These are phyloP conservation scores for Morpho helenor DNA, from an alignment of 2,888 invertebrate genomes.

Conservation along the genomic window DNA sequence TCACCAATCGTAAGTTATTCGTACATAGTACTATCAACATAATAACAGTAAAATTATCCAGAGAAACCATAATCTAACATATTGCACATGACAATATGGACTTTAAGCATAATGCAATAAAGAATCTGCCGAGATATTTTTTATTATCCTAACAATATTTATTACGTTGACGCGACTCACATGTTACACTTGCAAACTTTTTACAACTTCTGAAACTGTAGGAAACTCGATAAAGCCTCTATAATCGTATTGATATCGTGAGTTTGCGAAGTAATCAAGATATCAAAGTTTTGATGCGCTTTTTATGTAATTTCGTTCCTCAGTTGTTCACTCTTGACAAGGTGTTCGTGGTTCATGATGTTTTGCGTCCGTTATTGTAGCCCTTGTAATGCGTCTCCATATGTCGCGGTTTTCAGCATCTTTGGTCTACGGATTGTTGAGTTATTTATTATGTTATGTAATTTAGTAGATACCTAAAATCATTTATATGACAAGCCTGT, in stretches of 20 bases:
- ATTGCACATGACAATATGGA: conserved; percentile 14
- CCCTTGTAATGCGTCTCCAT: too few relatives aligned
- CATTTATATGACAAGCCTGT: too few relatives aligned
- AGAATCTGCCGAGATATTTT: conserved; percentile 8
- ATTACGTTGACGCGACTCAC: conserved; percentile 33
- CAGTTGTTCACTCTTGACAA: too few relatives aligned
- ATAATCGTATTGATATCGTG: conserved; percentile 52
- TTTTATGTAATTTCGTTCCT: conserved; percentile 4
- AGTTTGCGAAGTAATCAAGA: conserved; percentile 43
- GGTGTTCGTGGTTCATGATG: too few relatives aligned
- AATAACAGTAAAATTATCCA: conserved; percentile 68
- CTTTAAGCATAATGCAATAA: conserved; percentile 9
- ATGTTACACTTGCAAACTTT: conserved; percentile 62
- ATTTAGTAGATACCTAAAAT: too few relatives aligned
- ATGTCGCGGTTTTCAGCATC: too few relatives aligned
- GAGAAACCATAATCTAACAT: conserved; percentile 55
- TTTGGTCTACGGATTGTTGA: too few relatives aligned
- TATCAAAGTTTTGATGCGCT: conserved; percentile 27
- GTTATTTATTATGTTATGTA: too few relatives aligned
- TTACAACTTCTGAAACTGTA: conserved; percentile 65
- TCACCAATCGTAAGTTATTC: conserved; percentile 33
- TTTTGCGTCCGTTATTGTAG: too few relatives aligned
- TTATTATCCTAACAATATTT: conserved; percentile 18
- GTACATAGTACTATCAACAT: conserved; percentile 39
- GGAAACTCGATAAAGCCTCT: conserved; percentile 62